phyloP scores from a whole-genome alignment of 2,113 vertebrate species.

The Solea solea region DNA sequence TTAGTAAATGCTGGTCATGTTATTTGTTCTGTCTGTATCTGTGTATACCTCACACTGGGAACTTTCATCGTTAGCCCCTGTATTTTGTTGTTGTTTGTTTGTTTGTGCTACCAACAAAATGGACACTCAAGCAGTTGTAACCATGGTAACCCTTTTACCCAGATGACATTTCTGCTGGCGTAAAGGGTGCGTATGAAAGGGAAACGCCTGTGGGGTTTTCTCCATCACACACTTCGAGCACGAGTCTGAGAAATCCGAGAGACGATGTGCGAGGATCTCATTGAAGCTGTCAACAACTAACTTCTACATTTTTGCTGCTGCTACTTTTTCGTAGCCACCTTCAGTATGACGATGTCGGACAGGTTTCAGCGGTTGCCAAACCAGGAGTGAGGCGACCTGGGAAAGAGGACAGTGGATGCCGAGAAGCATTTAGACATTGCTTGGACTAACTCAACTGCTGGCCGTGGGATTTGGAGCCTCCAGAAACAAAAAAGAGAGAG shows the following conservation, averaged over 20 bases:
- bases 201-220: conserved; percentile 55
- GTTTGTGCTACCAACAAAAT: conserved; percentile 58
- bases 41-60: conserved; percentile 85
- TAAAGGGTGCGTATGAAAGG: conserved; percentile 71
- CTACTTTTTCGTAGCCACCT: conserved; percentile 84
- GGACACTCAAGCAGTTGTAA: conserved; percentile 58
- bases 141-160: conserved; percentile 13
- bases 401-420: conserved; percentile 37
- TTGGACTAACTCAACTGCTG: conserved; percentile 70
- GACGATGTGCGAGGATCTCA: conserved; percentile 52
- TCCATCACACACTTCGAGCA: conserved; percentile 49
- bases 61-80: conserved; percentile 55
- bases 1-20: conserved; percentile 74
- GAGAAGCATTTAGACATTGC: conserved; percentile 53
- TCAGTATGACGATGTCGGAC: conserved; percentile 68
- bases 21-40: conserved; percentile 59
- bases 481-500: conserved; percentile 24
- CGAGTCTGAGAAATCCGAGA: conserved; percentile 36
- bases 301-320: conserved; percentile 82
- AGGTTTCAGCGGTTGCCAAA: conserved; percentile 51
- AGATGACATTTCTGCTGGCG: conserved; percentile 31
- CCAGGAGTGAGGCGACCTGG: conserved; percentile 40
- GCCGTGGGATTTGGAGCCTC: conserved; percentile 63
- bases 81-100: conserved; percentile 37
- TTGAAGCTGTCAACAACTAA: conserved; percentile 64